These are phyloP conservation scores for Achroia grisella DNA, from an alignment of 1,140 invertebrate genomes.

Conservation along the genomic window DNA sequence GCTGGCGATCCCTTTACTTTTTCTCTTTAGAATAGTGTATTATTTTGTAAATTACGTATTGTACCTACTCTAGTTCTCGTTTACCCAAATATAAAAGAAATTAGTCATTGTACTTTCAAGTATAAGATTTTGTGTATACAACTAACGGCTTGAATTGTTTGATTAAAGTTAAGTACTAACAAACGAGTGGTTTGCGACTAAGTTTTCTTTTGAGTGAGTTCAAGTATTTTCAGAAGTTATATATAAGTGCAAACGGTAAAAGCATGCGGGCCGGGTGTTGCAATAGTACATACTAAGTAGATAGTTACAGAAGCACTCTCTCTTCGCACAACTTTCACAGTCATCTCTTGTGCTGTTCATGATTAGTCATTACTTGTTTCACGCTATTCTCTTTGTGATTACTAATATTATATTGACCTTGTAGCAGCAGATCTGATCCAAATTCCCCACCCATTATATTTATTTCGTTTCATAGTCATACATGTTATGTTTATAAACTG, in stretches of 20 bases:
- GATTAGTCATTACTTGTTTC: conserved; percentile 10
- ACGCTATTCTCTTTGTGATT: background rate
- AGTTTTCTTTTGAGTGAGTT: conserved; percentile 42
- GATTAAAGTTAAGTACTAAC: conserved; percentile 55
- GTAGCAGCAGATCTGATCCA: conserved; percentile 20
- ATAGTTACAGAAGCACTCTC: conserved; percentile 26
- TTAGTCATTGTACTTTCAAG: conserved; percentile 37
- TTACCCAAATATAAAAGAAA: conserved; percentile 35
- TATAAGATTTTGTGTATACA: conserved; percentile 51
- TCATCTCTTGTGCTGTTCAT: conserved; percentile 5
- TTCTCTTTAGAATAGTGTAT: conserved; percentile 63
- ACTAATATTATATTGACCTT: conserved; percentile 1
- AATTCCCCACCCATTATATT: conserved; percentile 14
- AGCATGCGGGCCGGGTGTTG: conserved; percentile 57
- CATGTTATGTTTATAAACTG: background rate
- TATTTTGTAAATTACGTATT: conserved; percentile 56
- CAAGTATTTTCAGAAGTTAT: conserved; percentile 17
- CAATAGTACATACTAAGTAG: conserved; percentile 53
- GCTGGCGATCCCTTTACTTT: conserved; percentile 63
- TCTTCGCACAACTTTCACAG: conserved; percentile 40
- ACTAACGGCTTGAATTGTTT: conserved; percentile 65
- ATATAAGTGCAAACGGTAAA: conserved; percentile 20
- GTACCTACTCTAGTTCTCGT: conserved; percentile 38
- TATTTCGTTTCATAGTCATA: conserved; percentile 2
- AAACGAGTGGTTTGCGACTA: conserved; percentile 58